Percentiles rank a stretch among this genome's conserved stretches.
Evolutionary conservation across 2,113 vertebrate species (phyloP).

Genomic region (Campylorhamphus procurvoides): DNA sequence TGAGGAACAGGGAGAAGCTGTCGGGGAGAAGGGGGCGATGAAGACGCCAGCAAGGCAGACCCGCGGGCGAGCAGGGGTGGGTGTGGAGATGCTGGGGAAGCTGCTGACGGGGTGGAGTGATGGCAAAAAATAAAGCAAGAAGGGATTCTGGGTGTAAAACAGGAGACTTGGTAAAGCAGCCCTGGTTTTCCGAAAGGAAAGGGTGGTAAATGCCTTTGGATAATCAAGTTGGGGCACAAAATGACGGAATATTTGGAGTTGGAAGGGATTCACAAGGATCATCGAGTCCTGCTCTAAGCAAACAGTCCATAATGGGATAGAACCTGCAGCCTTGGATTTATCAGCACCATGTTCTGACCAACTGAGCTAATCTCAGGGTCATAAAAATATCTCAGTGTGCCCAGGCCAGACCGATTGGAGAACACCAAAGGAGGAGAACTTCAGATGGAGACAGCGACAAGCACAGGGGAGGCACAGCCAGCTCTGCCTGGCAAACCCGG

Average conservation of each 20-base stretch:
- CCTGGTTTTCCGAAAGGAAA: background rate
- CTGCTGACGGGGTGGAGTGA: slow-evolving; percentile 15
- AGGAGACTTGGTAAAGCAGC: background rate
- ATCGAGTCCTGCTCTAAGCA: background rate
- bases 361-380: background rate
- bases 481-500: background rate
- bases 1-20: background rate
- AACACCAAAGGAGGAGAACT: background rate
- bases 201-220: background rate
- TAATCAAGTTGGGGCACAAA: background rate
- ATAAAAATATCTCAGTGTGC: background rate
- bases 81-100: slow-evolving; percentile 2
- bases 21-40: background rate
- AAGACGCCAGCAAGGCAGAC: background rate
- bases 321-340: background rate
- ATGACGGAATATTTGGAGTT: background rate
- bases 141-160: background rate
- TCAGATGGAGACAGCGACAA: background rate
- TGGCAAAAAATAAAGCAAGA: background rate
- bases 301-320: background rate
- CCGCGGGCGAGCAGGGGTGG: background rate
- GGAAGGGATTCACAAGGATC: background rate
- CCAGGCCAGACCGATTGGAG: background rate
- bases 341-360: background rate
- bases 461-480: background rate